Percentiles rank a stretch among this genome's conserved stretches.
These are phyloP conservation scores for Amaurobius ferox DNA, from an alignment of 2,888 invertebrate genomes.

Conservation along the genomic window DNA sequence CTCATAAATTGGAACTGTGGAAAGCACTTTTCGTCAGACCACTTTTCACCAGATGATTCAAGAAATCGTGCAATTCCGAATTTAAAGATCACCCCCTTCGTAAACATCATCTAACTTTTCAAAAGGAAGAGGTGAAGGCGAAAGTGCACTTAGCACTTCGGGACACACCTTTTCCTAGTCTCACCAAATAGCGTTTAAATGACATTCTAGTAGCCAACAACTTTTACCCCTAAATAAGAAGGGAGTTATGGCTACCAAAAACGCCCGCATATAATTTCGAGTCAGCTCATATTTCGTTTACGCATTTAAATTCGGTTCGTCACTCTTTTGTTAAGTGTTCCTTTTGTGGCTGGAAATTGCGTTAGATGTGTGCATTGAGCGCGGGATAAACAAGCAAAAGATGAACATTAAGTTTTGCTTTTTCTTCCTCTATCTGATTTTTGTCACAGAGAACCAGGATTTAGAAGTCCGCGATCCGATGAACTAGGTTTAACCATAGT, in stretches of 20 bases:
- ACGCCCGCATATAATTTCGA: constrained; percentile 26
- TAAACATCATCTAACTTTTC: background rate
- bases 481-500: background rate
- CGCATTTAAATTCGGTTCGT: background rate
- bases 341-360: background rate
- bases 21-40: too few relatives aligned
- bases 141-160: background rate
- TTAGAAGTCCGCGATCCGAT: background rate
- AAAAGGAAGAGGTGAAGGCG: background rate
- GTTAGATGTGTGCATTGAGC: background rate
- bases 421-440: background rate
- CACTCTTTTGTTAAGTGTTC: background rate
- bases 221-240: background rate
- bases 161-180: constrained; percentile 60
- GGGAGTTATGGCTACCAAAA: background rate
- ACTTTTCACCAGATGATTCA: too few relatives aligned
- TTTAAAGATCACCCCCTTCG: background rate
- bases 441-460: background rate
- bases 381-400: background rate
- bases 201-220: constrained; percentile 16
- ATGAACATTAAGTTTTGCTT: background rate
- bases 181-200: constrained; percentile 1
- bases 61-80: background rate
- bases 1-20: too few relatives aligned
- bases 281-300: background rate